These are phyloP conservation scores for Ochropacha duplaris DNA, from an alignment of 2,888 invertebrate genomes.

Conservation along the genomic window DNA sequence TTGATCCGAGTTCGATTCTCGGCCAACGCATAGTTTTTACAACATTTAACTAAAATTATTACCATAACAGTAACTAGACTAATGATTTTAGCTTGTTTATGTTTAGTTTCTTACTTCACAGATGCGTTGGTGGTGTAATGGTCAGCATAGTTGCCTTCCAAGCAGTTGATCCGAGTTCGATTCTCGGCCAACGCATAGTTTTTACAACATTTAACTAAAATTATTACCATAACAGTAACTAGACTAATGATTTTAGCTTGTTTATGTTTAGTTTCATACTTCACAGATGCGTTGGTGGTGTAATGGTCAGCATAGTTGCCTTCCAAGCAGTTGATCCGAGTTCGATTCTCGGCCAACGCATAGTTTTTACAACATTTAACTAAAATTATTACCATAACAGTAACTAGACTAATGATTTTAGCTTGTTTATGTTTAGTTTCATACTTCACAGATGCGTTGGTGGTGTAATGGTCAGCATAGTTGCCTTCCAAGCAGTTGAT, in stretches of 20 bases:
- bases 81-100: too few relatives aligned
- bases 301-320: conserved; percentile 84
- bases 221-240: too few relatives aligned
- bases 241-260: too few relatives aligned
- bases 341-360: conserved; percentile 83
- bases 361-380: not conserved
- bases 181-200: conserved; percentile 79
- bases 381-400: too few relatives aligned
- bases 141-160: conserved; percentile 85
- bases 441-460: conserved; percentile 72
- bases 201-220: not conserved
- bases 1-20: conserved; percentile 85
- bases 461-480: conserved; percentile 83
- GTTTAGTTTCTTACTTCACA: too few relatives aligned
- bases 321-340: conserved; percentile 84
- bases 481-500: conserved; percentile 83
- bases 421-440: too few relatives aligned
- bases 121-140: conserved; percentile 83
- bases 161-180: conserved; percentile 85
- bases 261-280: too few relatives aligned
- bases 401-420: too few relatives aligned
- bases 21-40: conserved; percentile 67
- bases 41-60: too few relatives aligned
- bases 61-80: too few relatives aligned
- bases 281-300: conserved; percentile 69